A percentile compares a stretch with the other conserved stretches of the same genome.
These are phyloP conservation scores for Coendou prehensilis DNA, from an alignment of 2,797 vertebrate species.

Conservation along the genomic window DNA sequence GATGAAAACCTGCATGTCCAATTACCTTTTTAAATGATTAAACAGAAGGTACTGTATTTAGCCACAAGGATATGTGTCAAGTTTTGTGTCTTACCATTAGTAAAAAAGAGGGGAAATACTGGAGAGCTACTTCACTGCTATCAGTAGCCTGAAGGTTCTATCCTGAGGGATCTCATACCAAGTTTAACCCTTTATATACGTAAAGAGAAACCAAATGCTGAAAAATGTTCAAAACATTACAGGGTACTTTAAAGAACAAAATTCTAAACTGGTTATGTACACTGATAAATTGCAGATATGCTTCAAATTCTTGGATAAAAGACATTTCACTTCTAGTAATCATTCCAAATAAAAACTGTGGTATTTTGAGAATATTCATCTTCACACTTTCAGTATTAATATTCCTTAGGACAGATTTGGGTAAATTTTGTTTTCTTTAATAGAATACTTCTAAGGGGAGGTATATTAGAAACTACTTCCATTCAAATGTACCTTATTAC, in stretches of 20 bases:
- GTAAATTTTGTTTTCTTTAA: neutral
- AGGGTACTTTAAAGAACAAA: constrained; percentile 45
- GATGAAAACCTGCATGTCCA: neutral
- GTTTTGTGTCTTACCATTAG: neutral
- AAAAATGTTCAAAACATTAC: constrained; percentile 48
- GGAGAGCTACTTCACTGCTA: constrained; percentile 10
- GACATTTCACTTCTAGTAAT: constrained; percentile 18
- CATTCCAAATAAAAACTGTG: neutral
- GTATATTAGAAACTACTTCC: constrained; percentile 1
- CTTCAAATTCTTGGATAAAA: constrained; percentile 24
- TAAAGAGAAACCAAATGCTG: neutral
- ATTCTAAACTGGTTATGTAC: neutral
- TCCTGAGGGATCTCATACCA: neutral
- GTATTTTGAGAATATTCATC: neutral
- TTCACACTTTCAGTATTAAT: neutral
- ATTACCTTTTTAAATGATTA: constrained; percentile 17
- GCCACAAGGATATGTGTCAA: neutral
- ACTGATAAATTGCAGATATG: neutral
- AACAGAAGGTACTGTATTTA: neutral
- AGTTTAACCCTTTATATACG: constrained; percentile 35
- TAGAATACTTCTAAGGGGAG: constrained; percentile 8
- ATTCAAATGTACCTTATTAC: neutral
- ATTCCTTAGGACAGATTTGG: neutral
- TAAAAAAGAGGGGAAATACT: neutral
- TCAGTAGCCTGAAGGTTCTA: neutral